Conservation (phyloP, 2,797 vertebrate species). For the Tachyglossus aculeatus region DNA sequence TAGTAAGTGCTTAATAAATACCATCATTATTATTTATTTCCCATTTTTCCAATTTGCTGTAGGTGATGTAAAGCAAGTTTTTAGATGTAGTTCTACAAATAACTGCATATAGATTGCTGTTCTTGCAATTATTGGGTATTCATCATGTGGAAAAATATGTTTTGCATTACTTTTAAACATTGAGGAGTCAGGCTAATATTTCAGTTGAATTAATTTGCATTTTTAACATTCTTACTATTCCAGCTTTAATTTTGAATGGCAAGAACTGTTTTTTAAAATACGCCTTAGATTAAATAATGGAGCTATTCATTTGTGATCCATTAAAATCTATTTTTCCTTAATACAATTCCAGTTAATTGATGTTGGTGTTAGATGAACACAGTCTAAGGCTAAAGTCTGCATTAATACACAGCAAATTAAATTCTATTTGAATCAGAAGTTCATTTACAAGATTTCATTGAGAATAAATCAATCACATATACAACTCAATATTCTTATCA, state of each 20-base stretch:
- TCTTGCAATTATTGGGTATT: conserved; percentile 16
- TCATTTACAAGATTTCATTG: conserved; percentile 43
- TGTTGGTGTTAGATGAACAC: conserved; percentile 35
- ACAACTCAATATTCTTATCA: conserved; percentile 36
- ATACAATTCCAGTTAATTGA: conserved; percentile 50
- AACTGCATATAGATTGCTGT: conserved; percentile 17
- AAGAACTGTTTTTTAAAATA: conserved; percentile 46
- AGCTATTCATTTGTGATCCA: conserved; percentile 42
- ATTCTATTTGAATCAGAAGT: conserved; percentile 45
- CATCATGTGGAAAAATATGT: conserved; percentile 24
- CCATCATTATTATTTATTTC: too few relatives aligned
- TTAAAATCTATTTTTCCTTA: conserved; percentile 54
- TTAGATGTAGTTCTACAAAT: conserved; percentile 6
- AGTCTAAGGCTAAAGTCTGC: conserved; percentile 33
- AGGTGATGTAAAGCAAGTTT: too few relatives aligned
- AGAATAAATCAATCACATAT: conserved; percentile 50
- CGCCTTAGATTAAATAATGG: conserved; percentile 26
- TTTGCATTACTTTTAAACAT: conserved; percentile 15
- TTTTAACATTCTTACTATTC: conserved; percentile 22
- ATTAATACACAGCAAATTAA: conserved; percentile 44
- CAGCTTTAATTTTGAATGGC: conserved; percentile 31
- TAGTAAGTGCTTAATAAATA: too few relatives aligned
- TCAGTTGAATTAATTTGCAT: conserved; percentile 14
- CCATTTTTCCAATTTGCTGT: too few relatives aligned
- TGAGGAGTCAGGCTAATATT: conserved; percentile 19